Conservation (phyloP, 2,888 invertebrate species). For the Fissipunctia ypsillon region DNA sequence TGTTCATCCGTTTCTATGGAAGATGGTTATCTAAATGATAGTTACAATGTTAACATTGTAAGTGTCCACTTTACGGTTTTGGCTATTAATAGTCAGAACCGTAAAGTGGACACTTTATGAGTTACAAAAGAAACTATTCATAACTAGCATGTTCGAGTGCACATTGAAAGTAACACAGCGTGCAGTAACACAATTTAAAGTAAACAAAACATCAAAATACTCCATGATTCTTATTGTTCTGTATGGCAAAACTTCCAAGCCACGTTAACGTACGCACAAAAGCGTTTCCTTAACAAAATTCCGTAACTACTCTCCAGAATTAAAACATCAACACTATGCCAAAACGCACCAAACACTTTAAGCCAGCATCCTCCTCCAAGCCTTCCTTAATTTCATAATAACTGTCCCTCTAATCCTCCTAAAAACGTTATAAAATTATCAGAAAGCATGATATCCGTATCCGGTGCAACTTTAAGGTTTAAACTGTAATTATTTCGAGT, state of each 20-base stretch:
- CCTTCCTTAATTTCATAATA: conserved; percentile 55
- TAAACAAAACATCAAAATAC: conserved; percentile 10
- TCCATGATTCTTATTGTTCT: background rate
- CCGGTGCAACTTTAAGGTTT: conserved; percentile 49
- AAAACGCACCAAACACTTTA: conserved; percentile 35
- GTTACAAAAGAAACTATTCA: background rate
- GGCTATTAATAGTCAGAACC: too few species aligned
- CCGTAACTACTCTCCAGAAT: conserved; percentile 23
- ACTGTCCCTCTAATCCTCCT: conserved; percentile 53
- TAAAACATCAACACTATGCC: conserved; percentile 11
- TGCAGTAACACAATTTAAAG: background rate
- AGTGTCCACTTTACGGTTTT: too few species aligned
- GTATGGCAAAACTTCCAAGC: conserved; percentile 11
- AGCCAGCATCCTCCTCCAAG: conserved; percentile 9
- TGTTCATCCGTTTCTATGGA: too few species aligned
- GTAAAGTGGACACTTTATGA: too few species aligned
- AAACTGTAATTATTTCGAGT: conserved; percentile 59
- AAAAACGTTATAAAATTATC: conserved; percentile 60
- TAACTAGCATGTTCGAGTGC: background rate
- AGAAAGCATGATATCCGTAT: conserved; percentile 54
- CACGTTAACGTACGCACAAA: conserved; percentile 7
- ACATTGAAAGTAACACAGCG: background rate
- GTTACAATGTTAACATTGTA: too few species aligned
- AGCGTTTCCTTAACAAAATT: conserved; percentile 41
- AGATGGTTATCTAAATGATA: too few species aligned